Base-by-base conservation (phyloP, 2,113 vertebrate species). In the Colinus virginianus region DNA sequence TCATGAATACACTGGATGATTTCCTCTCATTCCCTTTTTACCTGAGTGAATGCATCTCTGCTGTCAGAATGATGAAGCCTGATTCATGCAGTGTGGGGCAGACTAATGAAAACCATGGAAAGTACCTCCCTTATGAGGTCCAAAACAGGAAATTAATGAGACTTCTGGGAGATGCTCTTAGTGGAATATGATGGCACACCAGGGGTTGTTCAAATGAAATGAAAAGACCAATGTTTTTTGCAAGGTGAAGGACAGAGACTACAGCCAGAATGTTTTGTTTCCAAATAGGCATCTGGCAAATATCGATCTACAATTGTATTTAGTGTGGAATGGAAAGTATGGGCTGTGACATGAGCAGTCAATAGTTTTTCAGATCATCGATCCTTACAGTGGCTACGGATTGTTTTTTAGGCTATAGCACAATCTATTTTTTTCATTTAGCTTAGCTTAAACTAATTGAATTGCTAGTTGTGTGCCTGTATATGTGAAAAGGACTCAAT, bases 301-400 rank as follows among this genome's bases (percentile, higher is more conserved):
- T 69, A 85, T 84, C 67, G 88, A 92, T 55, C 85, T 51, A 34
- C n/a, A 34, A 4, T 81, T 4, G 34, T 74, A 43, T 95, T 87
- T 88, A 82, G 46, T 23, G 9, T 91, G 74, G 64, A 55, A 74
- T 96, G 78, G 92, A 88, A 96, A 97, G 84, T 90, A 79, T 75
- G 85, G 86, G 86, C 95, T 59, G 59, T 90, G 86, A 90, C 70
- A 84, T 61, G 21, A 84, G 56, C 58, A 75, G 62, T 96, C 67
- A 81, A 81, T 93, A 82, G 40, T 85, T 58, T 90, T 88, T 90
- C 67, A 76, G 43, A 77, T 87, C 89, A 88, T 84, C 74, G 90
- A 96, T 46, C 91, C 51, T 71, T 68, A 45, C 69, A 75, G 53
- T 62, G 28, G 9, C 43, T 85, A 85, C 96, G 67, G 91, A 95